These are phyloP conservation scores for Eugnorisma glareosa DNA, from an alignment of 2,888 invertebrate species.

Conservation along the genomic window DNA sequence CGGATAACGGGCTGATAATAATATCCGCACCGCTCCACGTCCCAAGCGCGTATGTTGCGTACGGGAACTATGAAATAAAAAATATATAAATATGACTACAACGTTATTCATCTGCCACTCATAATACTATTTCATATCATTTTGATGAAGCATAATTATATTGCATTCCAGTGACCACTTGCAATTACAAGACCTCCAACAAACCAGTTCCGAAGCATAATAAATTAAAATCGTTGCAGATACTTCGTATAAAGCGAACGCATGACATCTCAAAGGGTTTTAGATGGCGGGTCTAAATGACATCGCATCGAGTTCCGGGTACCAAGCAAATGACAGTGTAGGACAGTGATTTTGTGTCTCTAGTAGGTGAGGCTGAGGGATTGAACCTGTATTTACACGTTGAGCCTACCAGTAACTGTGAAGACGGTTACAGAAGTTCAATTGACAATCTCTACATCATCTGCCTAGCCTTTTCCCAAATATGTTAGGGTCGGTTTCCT, in stretches of 20 bases:
- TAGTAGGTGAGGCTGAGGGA: slow-evolving; percentile 26
- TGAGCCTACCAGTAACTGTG: not conserved
- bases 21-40: too few relatives aligned
- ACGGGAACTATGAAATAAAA: too few relatives aligned
- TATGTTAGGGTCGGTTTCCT: not conserved
- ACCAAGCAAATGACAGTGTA: not conserved
- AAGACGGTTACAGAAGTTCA: slow-evolving; percentile 15
- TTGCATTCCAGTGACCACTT: not conserved
- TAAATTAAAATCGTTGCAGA: not conserved
- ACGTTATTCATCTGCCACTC: too few relatives aligned
- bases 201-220: not conserved
- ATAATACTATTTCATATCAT: too few relatives aligned
- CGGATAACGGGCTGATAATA: too few relatives aligned
- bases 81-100: too few relatives aligned
- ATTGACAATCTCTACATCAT: not conserved
- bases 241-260: not conserved
- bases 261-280: slow-evolving; percentile 9
- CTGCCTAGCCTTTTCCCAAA: not conserved
- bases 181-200: not conserved
- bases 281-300: not conserved
- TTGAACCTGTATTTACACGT: slow-evolving; percentile 36
- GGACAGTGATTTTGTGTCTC: slow-evolving; percentile 27
- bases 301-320: slow-evolving; percentile 12
- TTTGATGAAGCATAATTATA: too few relatives aligned
- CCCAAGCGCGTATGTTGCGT: too few relatives aligned